Evolutionary conservation across 1,140 invertebrate species (phyloP).

Genomic region (Neomicropteryx cornuta): DNA sequence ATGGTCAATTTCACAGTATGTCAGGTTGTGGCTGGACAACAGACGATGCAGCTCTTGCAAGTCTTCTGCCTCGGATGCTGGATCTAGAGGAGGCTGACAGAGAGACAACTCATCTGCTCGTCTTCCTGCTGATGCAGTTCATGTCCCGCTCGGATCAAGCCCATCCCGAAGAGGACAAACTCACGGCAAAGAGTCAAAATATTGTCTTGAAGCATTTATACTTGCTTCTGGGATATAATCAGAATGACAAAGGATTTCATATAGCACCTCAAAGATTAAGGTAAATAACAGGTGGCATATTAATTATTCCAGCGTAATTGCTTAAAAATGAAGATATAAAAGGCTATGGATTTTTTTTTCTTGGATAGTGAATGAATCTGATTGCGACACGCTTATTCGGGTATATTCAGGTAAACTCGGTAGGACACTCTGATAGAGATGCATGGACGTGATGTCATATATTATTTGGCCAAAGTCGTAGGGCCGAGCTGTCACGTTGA

Average conservation of each 20-base stretch:
- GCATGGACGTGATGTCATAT: no score
- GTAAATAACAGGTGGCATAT: slow-evolving; percentile 40
- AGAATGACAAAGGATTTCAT: slow-evolving; percentile 81
- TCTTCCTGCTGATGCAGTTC: slow-evolving; percentile 94
- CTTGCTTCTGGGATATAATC: slow-evolving; percentile 86
- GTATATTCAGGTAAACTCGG: no score
- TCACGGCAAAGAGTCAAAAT: slow-evolving; percentile 62
- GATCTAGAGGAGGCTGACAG: slow-evolving; percentile 91
- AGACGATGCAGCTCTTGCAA: slow-evolving; percentile 56
- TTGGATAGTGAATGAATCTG: no score
- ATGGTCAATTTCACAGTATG: slow-evolving; percentile 68
- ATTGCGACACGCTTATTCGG: no score
- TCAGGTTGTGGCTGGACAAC: slow-evolving; percentile 45
- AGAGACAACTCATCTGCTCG: slow-evolving; percentile 91
- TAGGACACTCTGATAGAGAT: background rate
- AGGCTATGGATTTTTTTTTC: background rate
- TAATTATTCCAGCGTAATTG: background rate
- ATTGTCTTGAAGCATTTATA: slow-evolving; percentile 90
- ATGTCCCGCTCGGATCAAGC: slow-evolving; percentile 64
- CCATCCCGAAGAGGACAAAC: slow-evolving; percentile 78
- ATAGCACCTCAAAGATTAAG: slow-evolving; percentile 78
- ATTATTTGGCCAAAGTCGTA: no score
- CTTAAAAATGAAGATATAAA: background rate
- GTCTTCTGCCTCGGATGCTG: slow-evolving; percentile 66
- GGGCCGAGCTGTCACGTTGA: no score